phyloP scores from a whole-genome alignment of 1,140 invertebrate species.

The Ericerus pela region DNA sequence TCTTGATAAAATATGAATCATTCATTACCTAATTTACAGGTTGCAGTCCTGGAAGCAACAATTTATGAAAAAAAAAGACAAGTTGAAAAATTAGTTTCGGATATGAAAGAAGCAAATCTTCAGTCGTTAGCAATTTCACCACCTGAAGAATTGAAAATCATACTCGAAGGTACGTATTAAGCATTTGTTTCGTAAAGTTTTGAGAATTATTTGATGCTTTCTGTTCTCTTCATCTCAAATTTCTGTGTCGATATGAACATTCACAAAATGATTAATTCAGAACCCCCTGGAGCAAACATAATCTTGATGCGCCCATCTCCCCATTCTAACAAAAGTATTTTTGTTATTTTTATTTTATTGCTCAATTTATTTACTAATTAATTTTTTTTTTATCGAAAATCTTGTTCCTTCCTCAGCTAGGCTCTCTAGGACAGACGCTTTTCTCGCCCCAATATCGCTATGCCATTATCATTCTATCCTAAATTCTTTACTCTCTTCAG shows the following conservation, averaged over 20 bases:
- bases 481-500: too few relatives aligned
- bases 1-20: constrained; percentile 14
- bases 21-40: constrained; percentile 30
- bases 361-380: too few relatives aligned
- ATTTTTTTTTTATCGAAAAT: too few relatives aligned
- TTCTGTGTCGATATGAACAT: neutral
- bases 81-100: constrained; percentile 65
- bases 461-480: too few relatives aligned
- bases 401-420: too few relatives aligned
- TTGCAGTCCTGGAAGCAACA: constrained; percentile 54
- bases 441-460: too few relatives aligned
- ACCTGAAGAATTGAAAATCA: constrained; percentile 63
- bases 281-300: too few relatives aligned
- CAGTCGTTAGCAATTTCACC: constrained; percentile 66
- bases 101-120: constrained; percentile 84
- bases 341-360: too few relatives aligned
- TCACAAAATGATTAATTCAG: too few relatives aligned
- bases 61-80: constrained; percentile 73
- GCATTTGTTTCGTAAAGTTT: constrained; percentile 9
- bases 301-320: too few relatives aligned
- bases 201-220: neutral
- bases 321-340: too few relatives aligned
- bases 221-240: neutral
- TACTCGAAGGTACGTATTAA: constrained; percentile 47
- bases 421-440: too few relatives aligned